Evolutionary conservation across 2,888 invertebrate species (phyloP).

Genomic region (Aporophyla lueneburgensis): DNA sequence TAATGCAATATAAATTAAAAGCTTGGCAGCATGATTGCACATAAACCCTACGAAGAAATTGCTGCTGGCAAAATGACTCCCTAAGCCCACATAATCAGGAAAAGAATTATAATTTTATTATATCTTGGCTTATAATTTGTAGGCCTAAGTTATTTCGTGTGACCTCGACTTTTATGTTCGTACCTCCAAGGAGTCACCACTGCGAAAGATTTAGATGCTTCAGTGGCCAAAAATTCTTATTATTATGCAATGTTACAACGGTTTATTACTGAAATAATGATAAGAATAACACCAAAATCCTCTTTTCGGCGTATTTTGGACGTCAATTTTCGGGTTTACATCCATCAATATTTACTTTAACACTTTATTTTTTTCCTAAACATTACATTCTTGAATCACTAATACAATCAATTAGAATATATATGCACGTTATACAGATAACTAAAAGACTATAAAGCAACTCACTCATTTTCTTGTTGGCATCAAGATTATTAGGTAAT

Average conservation of each 20-base stretch:
- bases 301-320: background rate
- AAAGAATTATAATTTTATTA: conserved; percentile 65
- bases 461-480: conserved; percentile 38
- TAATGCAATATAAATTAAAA: conserved; percentile 26
- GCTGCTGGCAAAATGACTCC: conserved; percentile 37
- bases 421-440: background rate
- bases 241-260: conserved; percentile 36
- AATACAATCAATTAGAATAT: background rate
- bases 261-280: conserved; percentile 35
- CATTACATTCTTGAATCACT: background rate
- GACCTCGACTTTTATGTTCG: conserved; percentile 57
- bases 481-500: conserved; percentile 68
- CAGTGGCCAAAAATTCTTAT: conserved; percentile 37
- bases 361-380: background rate
- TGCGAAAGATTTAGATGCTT: conserved; percentile 48
- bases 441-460: conserved; percentile 29
- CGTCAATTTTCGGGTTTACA: background rate
- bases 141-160: conserved; percentile 46
- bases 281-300: conserved; percentile 26
- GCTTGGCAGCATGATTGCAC: background rate
- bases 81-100: conserved; percentile 58
- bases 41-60: conserved; percentile 34
- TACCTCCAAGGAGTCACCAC: conserved; percentile 57
- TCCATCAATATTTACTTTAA: background rate
- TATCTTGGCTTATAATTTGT: conserved; percentile 58